Percentiles rank a stretch among this genome's conserved stretches.
phyloP scores from a whole-genome alignment of 2,113 vertebrate species.

The Rafetus swinhoei region DNA sequence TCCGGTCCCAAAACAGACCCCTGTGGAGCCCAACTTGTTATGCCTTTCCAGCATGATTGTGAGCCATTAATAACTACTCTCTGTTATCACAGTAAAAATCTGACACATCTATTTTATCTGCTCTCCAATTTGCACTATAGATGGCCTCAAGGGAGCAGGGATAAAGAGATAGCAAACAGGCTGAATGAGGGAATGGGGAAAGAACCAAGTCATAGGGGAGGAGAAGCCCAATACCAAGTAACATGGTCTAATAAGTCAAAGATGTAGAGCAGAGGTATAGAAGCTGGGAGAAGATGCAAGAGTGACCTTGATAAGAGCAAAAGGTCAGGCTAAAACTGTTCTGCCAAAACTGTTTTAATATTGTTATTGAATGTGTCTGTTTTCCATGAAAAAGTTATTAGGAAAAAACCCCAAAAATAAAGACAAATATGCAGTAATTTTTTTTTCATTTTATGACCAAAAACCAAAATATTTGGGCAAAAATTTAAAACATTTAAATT shows the following conservation, averaged over 20 bases:
- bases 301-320: neutral
- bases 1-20: too few species aligned
- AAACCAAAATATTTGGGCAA: too few species aligned
- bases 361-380: neutral
- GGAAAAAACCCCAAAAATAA: too few species aligned
- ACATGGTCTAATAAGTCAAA: conserved; percentile 13
- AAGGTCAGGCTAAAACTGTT: neutral
- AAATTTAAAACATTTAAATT: too few species aligned
- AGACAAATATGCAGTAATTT: too few species aligned
- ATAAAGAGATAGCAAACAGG: neutral
- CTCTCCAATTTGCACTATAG: neutral
- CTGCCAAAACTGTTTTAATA: neutral
- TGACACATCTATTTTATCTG: conserved; percentile 39
- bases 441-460: too few species aligned
- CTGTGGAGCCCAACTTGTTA: too few species aligned
- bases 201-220: conserved; percentile 3
- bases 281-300: neutral
- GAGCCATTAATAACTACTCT: neutral
- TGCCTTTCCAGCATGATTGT: too few species aligned
- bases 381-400: too few species aligned
- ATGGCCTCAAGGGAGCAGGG: conserved; percentile 8
- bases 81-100: conserved; percentile 26
- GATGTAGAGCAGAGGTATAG: neutral
- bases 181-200: neutral
- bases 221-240: neutral